Evolutionary conservation across 2,113 vertebrate genomes (phyloP), one percentile per base, ranked within the genome.

Genomic region (Eudyptes chrysolophus): DNA sequence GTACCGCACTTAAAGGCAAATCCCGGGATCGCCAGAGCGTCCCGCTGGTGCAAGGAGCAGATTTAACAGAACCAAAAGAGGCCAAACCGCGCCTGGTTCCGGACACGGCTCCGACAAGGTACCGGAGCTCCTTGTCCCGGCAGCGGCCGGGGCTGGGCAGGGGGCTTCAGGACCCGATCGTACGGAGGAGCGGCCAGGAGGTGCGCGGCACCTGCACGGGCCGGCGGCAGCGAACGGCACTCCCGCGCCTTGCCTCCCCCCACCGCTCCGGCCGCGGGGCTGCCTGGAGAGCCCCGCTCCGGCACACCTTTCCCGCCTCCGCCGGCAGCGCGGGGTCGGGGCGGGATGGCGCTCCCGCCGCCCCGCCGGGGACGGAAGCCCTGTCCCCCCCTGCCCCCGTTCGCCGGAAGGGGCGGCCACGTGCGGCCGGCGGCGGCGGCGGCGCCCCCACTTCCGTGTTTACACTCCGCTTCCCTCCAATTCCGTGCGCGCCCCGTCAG

Each of bases 381-480:
- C 42, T 14, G 42, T 44, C 42, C 42, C 40, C 65, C n/a, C 6
- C 22, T 32, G n/a, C 10, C 44, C 58, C n/a, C 58, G 54, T 13
- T 51, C 19, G 60, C 34, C 25, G 15, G 42, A n/a, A 29, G 29
- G 38, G 7, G 52, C 21, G 51, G 66, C 89, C 89, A 94, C 81
- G 93, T 89, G 85, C 70, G 40, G 60, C 58, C 61, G 21, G 62
- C 61, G 36, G 36, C 36, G n/a, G n/a, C n/a, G 36, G 36, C 36
- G 25, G 81, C 38, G 44, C 58, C 81, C n/a, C 61, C 74, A 26
- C 93, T 96, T 96, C 95, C 98, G 98, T 98, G 98, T 98, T 98
- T 98, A 98, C 98, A 98, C 95, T 92, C 96, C 96, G 98, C 98
- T 98, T 98, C 98, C 97, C 98, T 97, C 98, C 98, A 98, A 97